Evolutionary conservation across 2,113 vertebrate genomes (phyloP), one percentile per base, ranked within the genome.

Genomic region (Tichodroma muraria): DNA sequence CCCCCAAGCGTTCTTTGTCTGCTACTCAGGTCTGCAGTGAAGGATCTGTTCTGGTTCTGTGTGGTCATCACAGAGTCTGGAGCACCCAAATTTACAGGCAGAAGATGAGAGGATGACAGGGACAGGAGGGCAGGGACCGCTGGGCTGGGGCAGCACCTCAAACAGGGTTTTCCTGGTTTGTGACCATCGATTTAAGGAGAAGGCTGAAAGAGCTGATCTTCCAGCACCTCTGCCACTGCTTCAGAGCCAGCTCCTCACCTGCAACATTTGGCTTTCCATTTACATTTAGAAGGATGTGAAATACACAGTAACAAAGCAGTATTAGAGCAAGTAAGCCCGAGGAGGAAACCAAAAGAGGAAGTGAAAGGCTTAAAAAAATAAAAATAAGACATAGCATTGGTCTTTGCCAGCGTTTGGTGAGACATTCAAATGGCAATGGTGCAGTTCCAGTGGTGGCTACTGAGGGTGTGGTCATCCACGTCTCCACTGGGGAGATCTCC

Each of bases 311-410:
- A 15, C 18, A 35, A 50, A 83, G 21, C 38, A 44, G 18, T 1
- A 6, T 8, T 6, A 49, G 80, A 75, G 85, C 33, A 31, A 90
- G 81, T 4, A 33, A 72, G 11, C 60, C 35, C 30, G 19, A 64
- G 73, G 44, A 89, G 73, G 88, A 57, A 83, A 80, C 8, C 28
- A n/a, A 75, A 94, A 93, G 87, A 64, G 91, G 96, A 95, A 96
- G 65, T 37, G 73, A 91, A 82, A 96, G 44, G 47, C 61, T 87
- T 49, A 20, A 78, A 77, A 88, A 31, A 91, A 56, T 33, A 63
- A 85, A 94, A 96, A 82, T 52, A 60, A 87, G 38, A 57, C 47
- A 9, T 3, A 81, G 15, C n/a, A 28, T 13, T 89, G 64, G 52
- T 35, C 42, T 81, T 15, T 71, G 83, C 6, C 57, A 56, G 49